Conservation (phyloP, 2,797 vertebrate species). For the Smutsia gigantea region DNA sequence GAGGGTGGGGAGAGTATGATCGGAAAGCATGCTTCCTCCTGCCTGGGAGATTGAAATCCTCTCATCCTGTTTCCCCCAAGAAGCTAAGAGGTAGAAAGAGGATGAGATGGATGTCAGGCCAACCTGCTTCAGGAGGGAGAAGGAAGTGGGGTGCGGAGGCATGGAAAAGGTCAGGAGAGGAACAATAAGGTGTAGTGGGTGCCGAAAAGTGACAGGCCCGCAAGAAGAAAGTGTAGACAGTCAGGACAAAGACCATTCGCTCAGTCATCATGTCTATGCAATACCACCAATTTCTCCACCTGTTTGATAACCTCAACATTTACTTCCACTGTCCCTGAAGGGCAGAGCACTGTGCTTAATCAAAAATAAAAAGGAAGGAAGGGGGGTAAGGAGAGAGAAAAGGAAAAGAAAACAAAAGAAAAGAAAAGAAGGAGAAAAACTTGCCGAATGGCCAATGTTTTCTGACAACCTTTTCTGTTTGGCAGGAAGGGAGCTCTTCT, state of each 20-base stretch:
- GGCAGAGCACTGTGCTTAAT: not conserved
- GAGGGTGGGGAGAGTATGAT: not conserved
- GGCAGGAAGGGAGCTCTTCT: not conserved
- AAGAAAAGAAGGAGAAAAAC: not conserved
- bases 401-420: not conserved
- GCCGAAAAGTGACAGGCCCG: not conserved
- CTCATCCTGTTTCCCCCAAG: not conserved
- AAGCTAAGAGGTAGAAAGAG: not conserved
- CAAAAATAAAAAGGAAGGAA: not conserved
- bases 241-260: not conserved
- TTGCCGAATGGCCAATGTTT: not conserved
- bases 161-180: not conserved
- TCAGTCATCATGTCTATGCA: not conserved
- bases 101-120: not conserved
- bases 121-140: not conserved
- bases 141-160: no score
- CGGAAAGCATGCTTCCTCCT: constrained; percentile 5
- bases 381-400: fast-evolving
- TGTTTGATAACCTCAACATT: not conserved
- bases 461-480: not conserved
- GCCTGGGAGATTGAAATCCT: not conserved
- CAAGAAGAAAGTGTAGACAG: not conserved
- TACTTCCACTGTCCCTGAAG: not conserved
- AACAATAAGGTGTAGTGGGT: not conserved
- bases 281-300: not conserved